Percentiles rank a stretch among this genome's conserved stretches.
Evolutionary conservation across 92 coral and sea anemone genomes (phyloP).

Genomic region (Siderastrea siderea): DNA sequence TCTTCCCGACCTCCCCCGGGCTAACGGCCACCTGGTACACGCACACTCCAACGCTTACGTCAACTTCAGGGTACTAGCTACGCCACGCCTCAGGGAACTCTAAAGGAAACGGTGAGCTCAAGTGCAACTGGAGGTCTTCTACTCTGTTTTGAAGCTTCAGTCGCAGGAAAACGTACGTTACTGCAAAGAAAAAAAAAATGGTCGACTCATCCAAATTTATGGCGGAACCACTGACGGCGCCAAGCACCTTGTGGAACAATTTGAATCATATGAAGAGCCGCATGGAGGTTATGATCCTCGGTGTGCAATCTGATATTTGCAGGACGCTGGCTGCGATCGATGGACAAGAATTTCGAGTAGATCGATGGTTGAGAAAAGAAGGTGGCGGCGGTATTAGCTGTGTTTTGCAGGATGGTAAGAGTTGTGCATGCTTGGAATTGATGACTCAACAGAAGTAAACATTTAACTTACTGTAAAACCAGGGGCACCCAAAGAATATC

Average conservation of each 20-base stretch:
- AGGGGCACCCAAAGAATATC: too few species aligned
- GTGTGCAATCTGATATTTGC: constrained; percentile 86
- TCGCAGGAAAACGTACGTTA: constrained; percentile 72
- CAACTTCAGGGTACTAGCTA: too few species aligned
- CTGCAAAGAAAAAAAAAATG: constrained; percentile 64
- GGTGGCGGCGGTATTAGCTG: constrained; percentile 98
- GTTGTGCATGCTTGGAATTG: too few species aligned
- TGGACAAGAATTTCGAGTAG: constrained; percentile 86
- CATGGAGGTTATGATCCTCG: constrained; percentile 93
- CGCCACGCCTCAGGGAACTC: too few species aligned
- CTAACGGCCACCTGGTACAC: too few species aligned
- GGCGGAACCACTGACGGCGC: constrained; percentile 84
- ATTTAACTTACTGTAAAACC: too few species aligned
- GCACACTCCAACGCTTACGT: too few species aligned
- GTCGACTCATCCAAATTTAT: constrained; percentile 68
- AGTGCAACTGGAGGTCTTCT: constrained; percentile 58
- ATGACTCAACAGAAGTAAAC: too few species aligned
- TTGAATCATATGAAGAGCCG: constrained; percentile 74
- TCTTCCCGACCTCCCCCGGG: too few species aligned
- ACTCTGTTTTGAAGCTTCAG: constrained; percentile 76
- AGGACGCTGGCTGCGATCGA: constrained; percentile 77
- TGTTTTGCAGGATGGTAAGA: constrained; percentile 92
- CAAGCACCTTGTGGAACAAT: constrained; percentile 58
- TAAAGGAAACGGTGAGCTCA: not conserved
- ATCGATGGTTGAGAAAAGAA: constrained; percentile 91